phyloP scores from a whole-genome alignment of 2,888 invertebrate genomes.

The Chamaedrilus cognettii region DNA sequence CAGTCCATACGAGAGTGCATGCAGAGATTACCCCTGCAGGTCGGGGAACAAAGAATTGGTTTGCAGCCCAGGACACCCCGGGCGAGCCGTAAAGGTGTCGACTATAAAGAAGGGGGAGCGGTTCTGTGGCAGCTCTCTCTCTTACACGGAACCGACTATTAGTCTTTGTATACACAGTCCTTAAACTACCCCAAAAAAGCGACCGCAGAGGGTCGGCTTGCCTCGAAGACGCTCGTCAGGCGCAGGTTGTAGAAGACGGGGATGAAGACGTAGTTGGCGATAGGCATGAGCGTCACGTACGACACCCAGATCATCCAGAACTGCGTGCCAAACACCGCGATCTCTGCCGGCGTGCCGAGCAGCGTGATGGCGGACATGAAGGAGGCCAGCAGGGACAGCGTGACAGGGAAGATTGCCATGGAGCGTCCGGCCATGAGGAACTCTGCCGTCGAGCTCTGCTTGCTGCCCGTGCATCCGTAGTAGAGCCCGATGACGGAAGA shows the following conservation, averaged over 20 bases:
- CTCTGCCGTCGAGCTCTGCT: slow-evolving; percentile 42
- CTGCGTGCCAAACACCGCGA: slow-evolving; percentile 43
- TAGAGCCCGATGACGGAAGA: slow-evolving; percentile 48
- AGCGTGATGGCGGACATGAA: slow-evolving; percentile 59
- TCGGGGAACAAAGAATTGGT: too few species aligned
- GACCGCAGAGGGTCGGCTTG: slow-evolving; percentile 12
- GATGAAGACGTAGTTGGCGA: slow-evolving; percentile 40
- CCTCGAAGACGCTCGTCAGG: slow-evolving; percentile 42
- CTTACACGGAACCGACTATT: too few species aligned
- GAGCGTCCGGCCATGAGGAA: slow-evolving; percentile 52
- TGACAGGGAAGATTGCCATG: slow-evolving; percentile 53
- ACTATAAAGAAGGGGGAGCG: too few species aligned
- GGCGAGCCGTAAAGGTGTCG: too few species aligned
- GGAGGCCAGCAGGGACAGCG: slow-evolving; percentile 56
- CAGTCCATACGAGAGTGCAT: too few species aligned
- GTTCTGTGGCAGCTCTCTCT: too few species aligned
- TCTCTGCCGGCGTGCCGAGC: slow-evolving; percentile 54
- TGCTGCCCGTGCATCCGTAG: slow-evolving; percentile 42
- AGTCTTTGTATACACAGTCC: too few species aligned
- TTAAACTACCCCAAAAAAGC: too few species aligned
- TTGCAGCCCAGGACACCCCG: too few species aligned
- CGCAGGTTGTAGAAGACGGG: slow-evolving; percentile 41
- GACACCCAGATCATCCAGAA: slow-evolving; percentile 38
- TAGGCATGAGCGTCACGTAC: slow-evolving; percentile 52
- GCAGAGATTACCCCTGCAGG: too few species aligned